These are phyloP conservation scores for Spondyliosoma cantharus DNA, from an alignment of 2,797 vertebrate genomes.

Conservation along the genomic window DNA sequence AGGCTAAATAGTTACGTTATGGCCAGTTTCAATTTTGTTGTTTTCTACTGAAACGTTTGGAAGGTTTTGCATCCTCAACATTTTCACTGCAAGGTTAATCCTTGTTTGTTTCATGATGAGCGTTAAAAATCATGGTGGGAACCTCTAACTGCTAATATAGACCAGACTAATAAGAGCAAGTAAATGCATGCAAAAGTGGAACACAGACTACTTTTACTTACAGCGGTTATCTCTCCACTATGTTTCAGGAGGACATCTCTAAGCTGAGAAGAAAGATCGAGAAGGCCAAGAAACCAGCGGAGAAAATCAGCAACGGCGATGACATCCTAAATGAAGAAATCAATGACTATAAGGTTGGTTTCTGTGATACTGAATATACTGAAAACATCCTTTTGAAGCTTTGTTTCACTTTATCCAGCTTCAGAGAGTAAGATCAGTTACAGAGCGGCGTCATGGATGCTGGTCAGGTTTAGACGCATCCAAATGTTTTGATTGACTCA, in stretches of 20 bases:
- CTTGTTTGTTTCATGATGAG: neutral
- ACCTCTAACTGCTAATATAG: too few relatives aligned
- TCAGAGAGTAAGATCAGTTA: neutral
- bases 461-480: neutral
- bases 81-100: neutral
- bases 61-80: neutral
- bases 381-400: accelerated
- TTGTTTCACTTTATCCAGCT: neutral
- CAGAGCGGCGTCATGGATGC: neutral
- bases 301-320: constrained; percentile 96
- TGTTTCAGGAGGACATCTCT: constrained; percentile 93
- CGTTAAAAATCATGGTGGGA: neutral
- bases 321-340: constrained; percentile 98
- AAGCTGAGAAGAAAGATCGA: constrained; percentile 94
- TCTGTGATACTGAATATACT: neutral
- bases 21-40: neutral
- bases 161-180: too few relatives aligned
- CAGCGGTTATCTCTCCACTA: neutral
- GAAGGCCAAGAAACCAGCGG: constrained; percentile 96
- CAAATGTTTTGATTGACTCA: neutral
- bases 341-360: constrained; percentile 93
- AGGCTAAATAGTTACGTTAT: neutral
- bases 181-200: neutral
- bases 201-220: neutral
- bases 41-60: neutral